These are phyloP conservation scores for Bradypodion pumilum DNA, from an alignment of 2,797 vertebrate genomes.

Conservation along the genomic window DNA sequence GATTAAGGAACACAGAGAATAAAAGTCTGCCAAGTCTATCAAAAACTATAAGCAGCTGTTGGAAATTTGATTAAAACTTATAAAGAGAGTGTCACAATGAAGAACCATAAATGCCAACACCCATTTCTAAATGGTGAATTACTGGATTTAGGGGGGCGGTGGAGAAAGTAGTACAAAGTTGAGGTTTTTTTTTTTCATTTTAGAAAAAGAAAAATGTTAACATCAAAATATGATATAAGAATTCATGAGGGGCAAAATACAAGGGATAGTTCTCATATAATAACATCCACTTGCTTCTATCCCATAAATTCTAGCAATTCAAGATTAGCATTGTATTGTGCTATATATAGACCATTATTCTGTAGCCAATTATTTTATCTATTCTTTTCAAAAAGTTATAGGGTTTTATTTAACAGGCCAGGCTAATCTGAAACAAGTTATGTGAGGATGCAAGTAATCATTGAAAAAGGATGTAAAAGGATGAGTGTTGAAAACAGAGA, in stretches of 20 bases:
- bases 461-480: background rate
- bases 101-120: background rate
- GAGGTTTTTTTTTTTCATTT: background rate
- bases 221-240: background rate
- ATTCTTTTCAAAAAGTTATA: background rate
- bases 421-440: conserved; percentile 23
- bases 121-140: conserved; percentile 16
- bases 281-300: background rate
- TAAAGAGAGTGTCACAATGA: background rate
- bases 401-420: conserved; percentile 4
- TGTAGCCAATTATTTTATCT: background rate
- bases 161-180: background rate
- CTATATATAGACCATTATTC: background rate
- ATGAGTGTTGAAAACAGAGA: conserved; percentile 21
- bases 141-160: background rate
- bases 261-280: background rate
- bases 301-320: background rate
- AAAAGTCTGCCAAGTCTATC: background rate
- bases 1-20: background rate
- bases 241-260: background rate
- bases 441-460: background rate
- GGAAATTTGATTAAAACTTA: conserved; percentile 19
- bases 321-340: fast-evolving
- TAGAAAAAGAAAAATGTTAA: background rate
- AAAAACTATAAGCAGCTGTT: background rate